phyloP scores from a whole-genome alignment of 2,797 vertebrate genomes.

The Clarias fuscus region DNA sequence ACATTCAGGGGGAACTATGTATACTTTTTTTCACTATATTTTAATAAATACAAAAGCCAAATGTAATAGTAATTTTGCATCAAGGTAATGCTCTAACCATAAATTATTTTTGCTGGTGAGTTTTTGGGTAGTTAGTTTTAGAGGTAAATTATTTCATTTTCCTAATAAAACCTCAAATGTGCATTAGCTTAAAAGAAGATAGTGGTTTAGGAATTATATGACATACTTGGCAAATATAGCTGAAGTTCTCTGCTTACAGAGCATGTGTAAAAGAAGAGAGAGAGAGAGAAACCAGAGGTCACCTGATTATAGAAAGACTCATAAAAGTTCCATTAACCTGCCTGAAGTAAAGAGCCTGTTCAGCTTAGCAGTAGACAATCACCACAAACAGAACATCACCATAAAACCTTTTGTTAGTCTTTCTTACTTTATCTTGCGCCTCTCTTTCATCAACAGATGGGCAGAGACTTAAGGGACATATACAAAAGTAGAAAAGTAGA shows the following conservation, averaged over 20 bases:
- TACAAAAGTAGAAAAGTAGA: slow-evolving; percentile 29
- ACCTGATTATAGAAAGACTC: slow-evolving; percentile 96
- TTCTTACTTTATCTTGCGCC: slow-evolving; percentile 31
- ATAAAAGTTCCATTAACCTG: slow-evolving; percentile 90
- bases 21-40: background rate
- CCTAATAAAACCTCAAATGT: background rate
- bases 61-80: background rate
- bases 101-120: background rate
- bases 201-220: slow-evolving; percentile 1
- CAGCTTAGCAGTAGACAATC: slow-evolving; percentile 91
- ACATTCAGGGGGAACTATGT: too few relatives aligned
- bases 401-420: slow-evolving; percentile 76
- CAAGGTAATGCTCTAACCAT: background rate
- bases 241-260: slow-evolving; percentile 24
- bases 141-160: background rate
- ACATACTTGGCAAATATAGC: background rate
- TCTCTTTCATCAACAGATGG: slow-evolving; percentile 40
- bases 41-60: background rate
- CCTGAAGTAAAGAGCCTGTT: slow-evolving; percentile 95
- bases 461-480: slow-evolving; percentile 34
- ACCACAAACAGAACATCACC: slow-evolving; percentile 98
- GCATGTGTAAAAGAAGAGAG: slow-evolving; percentile 41
- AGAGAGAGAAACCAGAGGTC: slow-evolving; percentile 75
- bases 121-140: background rate
- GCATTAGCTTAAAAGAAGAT: background rate